These are phyloP conservation scores for Garra rufa DNA, from an alignment of 2,113 vertebrate genomes.

Conservation along the genomic window DNA sequence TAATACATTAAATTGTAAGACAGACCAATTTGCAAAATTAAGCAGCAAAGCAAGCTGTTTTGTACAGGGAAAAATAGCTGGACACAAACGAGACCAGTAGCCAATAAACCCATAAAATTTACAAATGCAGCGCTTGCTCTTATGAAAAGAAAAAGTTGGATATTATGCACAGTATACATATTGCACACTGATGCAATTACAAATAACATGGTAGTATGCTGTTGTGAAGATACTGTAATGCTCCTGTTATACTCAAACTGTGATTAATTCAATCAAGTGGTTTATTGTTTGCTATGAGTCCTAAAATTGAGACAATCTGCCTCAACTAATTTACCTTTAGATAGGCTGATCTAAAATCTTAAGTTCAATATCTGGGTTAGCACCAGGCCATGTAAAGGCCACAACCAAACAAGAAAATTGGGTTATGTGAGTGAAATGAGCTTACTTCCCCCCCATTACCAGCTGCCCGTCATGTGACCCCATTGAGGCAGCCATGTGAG, in stretches of 20 bases:
- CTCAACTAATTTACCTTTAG: background rate
- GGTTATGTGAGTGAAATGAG: conserved; percentile 42
- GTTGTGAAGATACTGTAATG: background rate
- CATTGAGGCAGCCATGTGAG: conserved; percentile 65
- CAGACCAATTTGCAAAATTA: too few relatives aligned
- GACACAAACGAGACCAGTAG: too few relatives aligned
- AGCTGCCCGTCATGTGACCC: conserved; percentile 71
- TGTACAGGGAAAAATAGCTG: too few relatives aligned
- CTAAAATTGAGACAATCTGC: background rate
- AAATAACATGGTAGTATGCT: background rate
- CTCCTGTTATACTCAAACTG: too few relatives aligned
- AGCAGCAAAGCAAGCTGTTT: too few relatives aligned
- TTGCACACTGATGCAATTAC: too few relatives aligned
- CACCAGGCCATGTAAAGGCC: background rate
- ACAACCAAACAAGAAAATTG: conserved; percentile 33
- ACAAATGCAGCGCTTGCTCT: too few relatives aligned
- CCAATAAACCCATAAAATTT: too few relatives aligned
- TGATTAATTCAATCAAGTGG: background rate
- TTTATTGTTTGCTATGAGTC: background rate
- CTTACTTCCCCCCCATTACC: conserved; percentile 48
- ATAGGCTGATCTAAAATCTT: background rate
- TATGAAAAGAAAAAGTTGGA: too few relatives aligned
- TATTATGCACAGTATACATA: too few relatives aligned
- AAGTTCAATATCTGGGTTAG: background rate
- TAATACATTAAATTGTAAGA: too few relatives aligned